These are phyloP conservation scores for Harlomillsia oculata DNA, from an alignment of 1,140 invertebrate genomes.

Conservation along the genomic window DNA sequence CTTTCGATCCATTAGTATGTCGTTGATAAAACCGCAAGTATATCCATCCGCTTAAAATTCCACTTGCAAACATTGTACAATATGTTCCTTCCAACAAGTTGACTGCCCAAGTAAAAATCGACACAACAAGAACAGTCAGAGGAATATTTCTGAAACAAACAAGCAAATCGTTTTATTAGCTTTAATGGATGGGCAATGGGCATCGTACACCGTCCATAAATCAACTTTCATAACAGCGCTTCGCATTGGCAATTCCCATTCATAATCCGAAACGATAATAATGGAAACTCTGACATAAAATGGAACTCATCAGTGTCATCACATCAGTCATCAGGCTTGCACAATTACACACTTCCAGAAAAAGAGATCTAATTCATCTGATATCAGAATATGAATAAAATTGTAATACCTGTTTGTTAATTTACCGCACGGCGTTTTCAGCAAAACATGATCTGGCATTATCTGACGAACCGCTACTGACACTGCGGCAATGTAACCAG, in stretches of 20 bases:
- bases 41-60: slow-evolving; percentile 86
- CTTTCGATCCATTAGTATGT: slow-evolving; percentile 81
- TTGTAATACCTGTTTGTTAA: slow-evolving; percentile 59
- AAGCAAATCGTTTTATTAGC: no score
- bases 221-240: no score
- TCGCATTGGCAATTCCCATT: no score
- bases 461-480: slow-evolving; percentile 92
- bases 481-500: slow-evolving; percentile 74
- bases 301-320: no score
- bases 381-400: no score
- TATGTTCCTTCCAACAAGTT: slow-evolving; percentile 82
- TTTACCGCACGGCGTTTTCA: slow-evolving; percentile 82
- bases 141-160: slow-evolving; percentile 61
- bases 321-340: no score
- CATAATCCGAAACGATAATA: no score
- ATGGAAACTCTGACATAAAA: no score
- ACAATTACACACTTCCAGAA: no score
- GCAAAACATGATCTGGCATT: slow-evolving; percentile 88
- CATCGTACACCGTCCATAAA: no score
- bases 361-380: no score
- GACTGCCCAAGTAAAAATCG: slow-evolving; percentile 67
- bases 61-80: slow-evolving; percentile 86
- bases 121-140: slow-evolving; percentile 63
- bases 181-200: no score
- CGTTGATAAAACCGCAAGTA: slow-evolving; percentile 93